These are phyloP conservation scores for Corythaixoides concolor DNA, from an alignment of 2,113 vertebrate species.

Conservation along the genomic window DNA sequence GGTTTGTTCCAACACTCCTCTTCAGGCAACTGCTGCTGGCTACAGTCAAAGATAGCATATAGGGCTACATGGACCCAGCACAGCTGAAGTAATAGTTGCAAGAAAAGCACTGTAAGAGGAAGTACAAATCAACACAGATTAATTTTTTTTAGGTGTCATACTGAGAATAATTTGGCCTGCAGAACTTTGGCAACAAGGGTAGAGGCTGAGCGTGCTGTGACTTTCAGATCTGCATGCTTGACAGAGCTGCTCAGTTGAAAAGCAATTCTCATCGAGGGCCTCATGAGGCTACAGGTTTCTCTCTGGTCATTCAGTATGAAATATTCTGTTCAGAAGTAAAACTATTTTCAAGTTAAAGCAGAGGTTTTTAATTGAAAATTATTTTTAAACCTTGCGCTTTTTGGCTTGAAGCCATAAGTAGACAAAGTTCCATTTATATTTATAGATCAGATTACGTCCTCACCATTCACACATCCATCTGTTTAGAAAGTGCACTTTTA, in stretches of 20 bases:
- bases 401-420: neutral
- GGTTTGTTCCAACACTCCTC: neutral
- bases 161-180: neutral
- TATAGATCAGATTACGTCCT: neutral
- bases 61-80: neutral
- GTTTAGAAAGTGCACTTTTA: neutral
- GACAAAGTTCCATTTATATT: neutral
- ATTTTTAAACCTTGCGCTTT: neutral
- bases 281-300: neutral
- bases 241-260: neutral
- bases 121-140: neutral
- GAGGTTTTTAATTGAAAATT: neutral
- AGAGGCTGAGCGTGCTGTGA: neutral
- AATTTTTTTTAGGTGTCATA: neutral
- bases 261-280: neutral
- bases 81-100: neutral
- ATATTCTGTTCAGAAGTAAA: neutral
- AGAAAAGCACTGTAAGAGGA: neutral
- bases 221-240: neutral
- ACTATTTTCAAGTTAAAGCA: neutral
- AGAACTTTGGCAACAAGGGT: constrained; percentile 10
- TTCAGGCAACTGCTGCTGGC: neutral
- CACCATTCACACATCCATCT: neutral
- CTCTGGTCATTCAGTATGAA: neutral
- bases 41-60: neutral